phyloP scores from a whole-genome alignment of 2,888 invertebrate species.

The Cosmorhoe ocellata region DNA sequence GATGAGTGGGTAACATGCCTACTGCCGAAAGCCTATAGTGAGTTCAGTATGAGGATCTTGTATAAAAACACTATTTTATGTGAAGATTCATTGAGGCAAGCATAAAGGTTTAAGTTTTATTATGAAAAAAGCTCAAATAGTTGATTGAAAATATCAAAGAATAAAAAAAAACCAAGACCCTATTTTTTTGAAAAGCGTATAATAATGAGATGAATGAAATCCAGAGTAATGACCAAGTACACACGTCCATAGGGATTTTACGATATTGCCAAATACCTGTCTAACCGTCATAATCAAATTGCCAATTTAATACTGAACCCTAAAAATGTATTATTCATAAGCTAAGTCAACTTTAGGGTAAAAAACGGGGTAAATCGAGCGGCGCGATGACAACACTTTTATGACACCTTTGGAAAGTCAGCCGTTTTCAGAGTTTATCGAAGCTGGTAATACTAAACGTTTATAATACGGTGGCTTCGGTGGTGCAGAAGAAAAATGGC shows the following conservation, averaged over 20 bases:
- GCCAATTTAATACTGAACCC: constrained; percentile 17
- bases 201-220: no score
- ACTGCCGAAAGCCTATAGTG: neutral
- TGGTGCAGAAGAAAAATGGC: no score
- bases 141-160: no score
- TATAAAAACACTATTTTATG: neutral
- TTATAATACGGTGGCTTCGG: neutral
- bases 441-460: constrained; percentile 2
- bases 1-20: neutral
- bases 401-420: constrained; percentile 13
- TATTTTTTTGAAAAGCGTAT: no score
- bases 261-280: no score
- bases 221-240: no score
- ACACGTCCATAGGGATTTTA: no score
- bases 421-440: constrained; percentile 6
- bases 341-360: constrained; percentile 12
- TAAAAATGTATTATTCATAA: constrained; percentile 25
- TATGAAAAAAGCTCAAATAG: no score
- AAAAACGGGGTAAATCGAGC: constrained; percentile 27
- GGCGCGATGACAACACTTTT: constrained; percentile 16
- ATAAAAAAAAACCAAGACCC: no score
- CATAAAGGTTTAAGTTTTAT: no score
- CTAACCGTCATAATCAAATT: constrained; percentile 3
- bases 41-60: neutral
- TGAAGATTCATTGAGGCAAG: no score